Conservation (phyloP, 1,140 invertebrate species). For the Dendroctonus ponderosae region DNA sequence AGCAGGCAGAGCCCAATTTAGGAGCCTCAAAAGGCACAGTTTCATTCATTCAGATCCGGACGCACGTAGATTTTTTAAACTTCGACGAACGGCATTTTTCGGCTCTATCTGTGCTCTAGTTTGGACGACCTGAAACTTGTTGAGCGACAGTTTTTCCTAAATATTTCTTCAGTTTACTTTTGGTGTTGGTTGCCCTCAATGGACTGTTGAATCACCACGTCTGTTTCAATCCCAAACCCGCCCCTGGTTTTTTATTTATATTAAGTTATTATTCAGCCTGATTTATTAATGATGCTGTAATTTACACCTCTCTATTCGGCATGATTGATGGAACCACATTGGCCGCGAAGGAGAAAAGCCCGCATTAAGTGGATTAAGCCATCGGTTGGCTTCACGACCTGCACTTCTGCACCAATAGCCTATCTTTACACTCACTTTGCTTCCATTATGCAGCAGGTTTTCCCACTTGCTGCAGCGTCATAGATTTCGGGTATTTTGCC, state of each 20-base stretch:
- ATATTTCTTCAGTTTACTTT: too few relatives aligned
- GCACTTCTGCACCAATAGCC: conserved; percentile 1
- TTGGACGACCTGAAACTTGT: too few relatives aligned
- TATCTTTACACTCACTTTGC: too few relatives aligned
- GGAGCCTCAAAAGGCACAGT: not conserved
- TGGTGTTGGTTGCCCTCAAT: too few relatives aligned
- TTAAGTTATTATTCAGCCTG: conserved; percentile 31
- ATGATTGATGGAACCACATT: conserved; percentile 35
- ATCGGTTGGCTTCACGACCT: not conserved
- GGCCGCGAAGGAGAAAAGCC: conserved; percentile 18
- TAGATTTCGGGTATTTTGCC: too few relatives aligned
- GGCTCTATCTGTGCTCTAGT: too few relatives aligned
- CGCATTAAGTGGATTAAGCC: conserved; percentile 27
- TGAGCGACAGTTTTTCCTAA: too few relatives aligned
- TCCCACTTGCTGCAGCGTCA: too few relatives aligned
- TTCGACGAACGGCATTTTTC: too few relatives aligned
- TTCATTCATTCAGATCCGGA: not conserved
- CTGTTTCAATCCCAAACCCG: conserved; percentile 2
- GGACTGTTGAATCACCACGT: too few relatives aligned
- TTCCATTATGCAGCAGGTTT: too few relatives aligned
- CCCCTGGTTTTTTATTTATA: conserved; percentile 31
- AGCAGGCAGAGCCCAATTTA: conserved; percentile 11
- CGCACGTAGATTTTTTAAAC: too few relatives aligned
- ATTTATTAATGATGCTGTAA: conserved; percentile 37
- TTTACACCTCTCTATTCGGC: conserved; percentile 36